A percentile compares a stretch with the other conserved stretches of the same genome.
These are phyloP conservation scores for Dasysyrphus albostriatus DNA, from an alignment of 2,888 invertebrate genomes.

Conservation along the genomic window DNA sequence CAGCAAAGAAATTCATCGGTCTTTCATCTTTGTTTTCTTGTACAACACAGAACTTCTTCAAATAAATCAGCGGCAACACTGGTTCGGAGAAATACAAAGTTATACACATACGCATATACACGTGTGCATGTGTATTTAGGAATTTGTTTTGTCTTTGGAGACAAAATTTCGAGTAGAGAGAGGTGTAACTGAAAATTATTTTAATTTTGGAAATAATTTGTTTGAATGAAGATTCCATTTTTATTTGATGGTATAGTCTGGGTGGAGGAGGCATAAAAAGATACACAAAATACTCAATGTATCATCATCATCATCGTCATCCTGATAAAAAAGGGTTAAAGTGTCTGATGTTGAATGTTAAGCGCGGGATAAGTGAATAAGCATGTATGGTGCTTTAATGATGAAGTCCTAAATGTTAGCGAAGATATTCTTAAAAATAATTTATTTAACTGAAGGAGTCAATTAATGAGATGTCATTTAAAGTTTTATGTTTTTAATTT, in stretches of 20 bases:
- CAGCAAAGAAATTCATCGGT: too few species aligned
- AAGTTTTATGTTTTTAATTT: conserved; percentile 13
- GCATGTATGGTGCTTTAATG: conserved; percentile 34
- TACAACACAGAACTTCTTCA: too few species aligned
- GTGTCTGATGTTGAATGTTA: conserved; percentile 29
- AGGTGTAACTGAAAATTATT: conserved; percentile 48
- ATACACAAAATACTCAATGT: conserved; percentile 33
- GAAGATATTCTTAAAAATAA: conserved; percentile 10
- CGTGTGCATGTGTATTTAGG: background rate
- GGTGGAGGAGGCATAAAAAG: background rate
- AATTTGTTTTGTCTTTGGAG: conserved; percentile 46
- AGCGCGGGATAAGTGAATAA: conserved; percentile 52
- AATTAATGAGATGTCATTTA: conserved; percentile 26
- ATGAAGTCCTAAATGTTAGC: conserved; percentile 21
- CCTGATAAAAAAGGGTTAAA: conserved; percentile 30
- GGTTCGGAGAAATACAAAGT: conserved; percentile 1
- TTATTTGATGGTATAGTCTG: conserved; percentile 17
- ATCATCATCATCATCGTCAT: background rate
- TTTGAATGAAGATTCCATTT: conserved; percentile 45
- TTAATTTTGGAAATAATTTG: conserved; percentile 61
- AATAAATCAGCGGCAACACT: background rate
- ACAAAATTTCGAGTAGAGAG: conserved; percentile 46
- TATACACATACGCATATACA: background rate
- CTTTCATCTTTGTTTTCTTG: background rate
- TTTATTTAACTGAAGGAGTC: background rate